Evolutionary conservation across 1,140 invertebrate genomes (phyloP).

Genomic region (Wiebesia pumilae): DNA sequence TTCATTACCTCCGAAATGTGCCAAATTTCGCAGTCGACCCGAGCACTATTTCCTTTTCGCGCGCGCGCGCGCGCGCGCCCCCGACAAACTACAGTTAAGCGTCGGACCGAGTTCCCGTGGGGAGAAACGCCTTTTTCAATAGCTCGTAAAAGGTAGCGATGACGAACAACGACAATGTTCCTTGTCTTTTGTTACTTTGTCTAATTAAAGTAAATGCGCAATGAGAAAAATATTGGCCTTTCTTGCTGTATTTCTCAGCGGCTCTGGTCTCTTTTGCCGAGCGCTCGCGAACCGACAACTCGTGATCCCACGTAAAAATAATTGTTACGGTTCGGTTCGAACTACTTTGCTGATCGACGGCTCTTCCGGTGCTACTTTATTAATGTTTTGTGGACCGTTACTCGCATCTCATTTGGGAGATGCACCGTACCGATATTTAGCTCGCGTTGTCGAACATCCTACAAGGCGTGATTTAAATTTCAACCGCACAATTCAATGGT

Average conservation of each 20-base stretch:
- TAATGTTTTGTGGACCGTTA: neutral
- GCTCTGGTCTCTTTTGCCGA: neutral
- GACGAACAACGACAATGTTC: neutral
- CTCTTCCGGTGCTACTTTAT: neutral
- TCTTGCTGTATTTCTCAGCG: neutral
- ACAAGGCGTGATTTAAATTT: neutral
- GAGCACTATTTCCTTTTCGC: neutral
- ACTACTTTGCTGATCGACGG: neutral
- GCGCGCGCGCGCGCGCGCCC: neutral
- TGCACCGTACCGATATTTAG: too few species aligned
- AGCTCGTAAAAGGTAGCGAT: neutral
- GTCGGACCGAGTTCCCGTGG: neutral
- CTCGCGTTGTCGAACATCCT: neutral
- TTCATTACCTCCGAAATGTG: constrained; percentile 19
- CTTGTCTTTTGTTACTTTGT: neutral
- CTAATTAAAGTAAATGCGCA: neutral
- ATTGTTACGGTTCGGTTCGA: neutral
- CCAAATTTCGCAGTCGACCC: constrained; percentile 6
- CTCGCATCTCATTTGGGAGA: neutral
- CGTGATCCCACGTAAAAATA: constrained; percentile 3
- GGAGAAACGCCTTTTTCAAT: neutral
- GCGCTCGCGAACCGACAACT: neutral
- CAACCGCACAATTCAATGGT: neutral
- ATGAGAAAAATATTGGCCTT: neutral
- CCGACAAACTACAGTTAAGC: neutral